Base-by-base conservation (phyloP, 1,140 invertebrate genomes). In the Nasonia longicornis region DNA sequence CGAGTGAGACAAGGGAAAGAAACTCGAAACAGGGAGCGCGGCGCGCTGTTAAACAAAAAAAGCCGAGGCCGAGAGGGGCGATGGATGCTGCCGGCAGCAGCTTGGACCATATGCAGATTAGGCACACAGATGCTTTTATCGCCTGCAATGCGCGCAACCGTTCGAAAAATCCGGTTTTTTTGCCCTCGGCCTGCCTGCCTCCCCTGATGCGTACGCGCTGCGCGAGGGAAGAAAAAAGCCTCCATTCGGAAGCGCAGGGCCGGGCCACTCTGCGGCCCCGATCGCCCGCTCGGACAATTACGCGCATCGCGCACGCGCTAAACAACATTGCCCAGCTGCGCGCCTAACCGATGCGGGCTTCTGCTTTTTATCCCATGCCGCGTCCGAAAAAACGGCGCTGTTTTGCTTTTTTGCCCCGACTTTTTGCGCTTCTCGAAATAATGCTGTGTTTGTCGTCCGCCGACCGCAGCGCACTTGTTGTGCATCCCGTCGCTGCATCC, bases 71-170 rank as follows among this genome's bases (percentile, higher is more conserved):
- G 77, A 85, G 77, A 85, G 86, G 87, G 87, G 86, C 52, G 52
- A 86, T 86, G 22, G 63, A 67, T 77, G 87, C 70, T 72, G 69
- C 69, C 12, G 31, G 70, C 84, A 84, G 84, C 84, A 84, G 87
- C 85, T 82, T 87, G 88, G 87, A 89, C 87, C 89, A 86, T 90
- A 90, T 90, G 89, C 88, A 90, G 87, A 90, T 90, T 86, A 87
- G 88, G 86, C 85, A 86, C 86, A 90, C 87, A 88, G 87, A 90
- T 89, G 89, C 87, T 86, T 87, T 85, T 81, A 83, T 83, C 81
- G 79, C 77, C 70, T 79, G 77, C 67, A 72, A 76, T 72, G 79
- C 80, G 78, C 83, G 81, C 84, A 87, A 88, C 86, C 86, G 84
- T 83, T 84, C 81, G 85, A 85, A 85, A 87, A 88, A 88, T 87